Conservation (phyloP, 2,888 invertebrate genomes). For the Acrobasis consociella region DNA sequence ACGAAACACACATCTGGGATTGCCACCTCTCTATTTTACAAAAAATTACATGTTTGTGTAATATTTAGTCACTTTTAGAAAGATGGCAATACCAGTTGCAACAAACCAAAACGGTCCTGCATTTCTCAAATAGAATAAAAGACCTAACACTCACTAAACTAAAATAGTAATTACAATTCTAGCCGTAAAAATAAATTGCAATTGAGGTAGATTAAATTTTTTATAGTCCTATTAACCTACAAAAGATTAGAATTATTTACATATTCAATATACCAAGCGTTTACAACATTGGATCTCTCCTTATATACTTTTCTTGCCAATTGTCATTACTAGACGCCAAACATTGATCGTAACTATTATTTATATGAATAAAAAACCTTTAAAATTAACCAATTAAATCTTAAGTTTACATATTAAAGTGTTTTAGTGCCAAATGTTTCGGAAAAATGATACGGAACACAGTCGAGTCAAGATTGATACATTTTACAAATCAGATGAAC, state of each 20-base stretch:
- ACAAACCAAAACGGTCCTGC: conserved; percentile 49
- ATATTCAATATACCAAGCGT: conserved; percentile 70
- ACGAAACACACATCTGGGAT: conserved; percentile 57
- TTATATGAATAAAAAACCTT: conserved; percentile 40
- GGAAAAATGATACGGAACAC: conserved; percentile 24
- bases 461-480: conserved; percentile 23
- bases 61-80: conserved; percentile 32
- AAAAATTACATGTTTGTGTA: not conserved
- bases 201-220: conserved; percentile 82
- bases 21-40: conserved; percentile 20
- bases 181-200: conserved; percentile 76
- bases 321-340: conserved; percentile 55
- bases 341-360: conserved; percentile 46
- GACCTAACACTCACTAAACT: conserved; percentile 73
- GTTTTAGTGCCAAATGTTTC: conserved; percentile 38
- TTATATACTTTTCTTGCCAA: conserved; percentile 49
- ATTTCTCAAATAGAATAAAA: conserved; percentile 67
- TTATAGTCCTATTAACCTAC: conserved; percentile 82
- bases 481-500: conserved; percentile 6
- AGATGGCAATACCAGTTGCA: conserved; percentile 33
- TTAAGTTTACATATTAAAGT: conserved; percentile 39
- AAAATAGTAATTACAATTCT: conserved; percentile 73
- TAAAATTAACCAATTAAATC: conserved; percentile 48
- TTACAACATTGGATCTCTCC: conserved; percentile 67
- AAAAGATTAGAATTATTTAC: conserved; percentile 78